These are phyloP conservation scores for Xylophagus ater DNA, from an alignment of 2,888 invertebrate species.

Conservation along the genomic window DNA sequence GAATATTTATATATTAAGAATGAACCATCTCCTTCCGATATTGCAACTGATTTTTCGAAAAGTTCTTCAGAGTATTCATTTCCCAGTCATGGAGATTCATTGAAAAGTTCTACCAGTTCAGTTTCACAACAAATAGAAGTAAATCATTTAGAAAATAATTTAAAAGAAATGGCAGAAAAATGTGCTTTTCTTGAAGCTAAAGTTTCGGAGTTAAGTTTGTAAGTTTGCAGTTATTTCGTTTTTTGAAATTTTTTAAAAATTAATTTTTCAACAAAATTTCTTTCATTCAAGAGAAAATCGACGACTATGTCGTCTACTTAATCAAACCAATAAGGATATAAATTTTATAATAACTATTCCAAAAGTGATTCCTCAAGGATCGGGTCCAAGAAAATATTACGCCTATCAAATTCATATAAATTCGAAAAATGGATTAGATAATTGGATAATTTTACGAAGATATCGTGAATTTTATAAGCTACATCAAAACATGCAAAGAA, in stretches of 20 bases:
- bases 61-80: too few species aligned
- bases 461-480: slow-evolving; percentile 87
- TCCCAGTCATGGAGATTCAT: too few species aligned
- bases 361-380: slow-evolving; percentile 20
- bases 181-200: slow-evolving; percentile 33
- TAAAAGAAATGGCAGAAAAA: slow-evolving; percentile 29
- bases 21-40: too few species aligned
- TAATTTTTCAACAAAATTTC: not conserved
- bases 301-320: slow-evolving; percentile 27
- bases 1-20: too few species aligned
- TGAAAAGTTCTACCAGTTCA: slow-evolving; percentile 5
- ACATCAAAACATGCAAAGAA: slow-evolving; percentile 72
- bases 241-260: not conserved
- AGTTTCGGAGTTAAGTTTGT: slow-evolving; percentile 31
- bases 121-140: not conserved
- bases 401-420: slow-evolving; percentile 37
- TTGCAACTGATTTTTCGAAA: too few species aligned
- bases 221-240: slow-evolving; percentile 7
- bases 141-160: slow-evolving; percentile 25
- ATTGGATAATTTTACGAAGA: slow-evolving; percentile 92
- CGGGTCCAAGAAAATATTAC: slow-evolving; percentile 25
- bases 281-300: slow-evolving; percentile 26
- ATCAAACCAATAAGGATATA: slow-evolving; percentile 19
- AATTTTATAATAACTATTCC: slow-evolving; percentile 37
- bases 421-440: slow-evolving; percentile 48